Conservation (phyloP, 2,888 invertebrate genomes). For the Lamellibrachia satsuma region DNA sequence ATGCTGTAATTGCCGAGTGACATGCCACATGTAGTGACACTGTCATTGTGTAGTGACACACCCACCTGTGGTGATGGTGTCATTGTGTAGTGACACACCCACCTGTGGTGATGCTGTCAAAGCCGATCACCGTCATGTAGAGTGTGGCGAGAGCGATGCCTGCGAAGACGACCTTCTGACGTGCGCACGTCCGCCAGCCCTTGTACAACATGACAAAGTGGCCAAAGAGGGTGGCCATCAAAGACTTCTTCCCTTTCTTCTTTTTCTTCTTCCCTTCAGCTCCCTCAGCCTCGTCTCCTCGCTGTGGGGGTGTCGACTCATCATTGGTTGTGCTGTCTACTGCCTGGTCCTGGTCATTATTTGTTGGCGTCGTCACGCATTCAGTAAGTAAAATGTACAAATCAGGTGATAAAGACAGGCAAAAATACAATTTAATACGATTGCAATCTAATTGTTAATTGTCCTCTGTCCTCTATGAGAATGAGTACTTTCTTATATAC, state of each 20-base stretch:
- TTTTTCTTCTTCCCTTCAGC: not conserved
- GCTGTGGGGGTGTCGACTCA: not conserved
- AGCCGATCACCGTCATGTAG: slow-evolving; percentile 69
- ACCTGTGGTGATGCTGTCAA: slow-evolving; percentile 67
- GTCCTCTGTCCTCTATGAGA: too few species aligned
- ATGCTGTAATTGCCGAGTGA: not conserved
- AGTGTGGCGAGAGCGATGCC: slow-evolving; percentile 66
- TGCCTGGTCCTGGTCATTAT: not conserved
- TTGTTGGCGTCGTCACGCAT: not conserved
- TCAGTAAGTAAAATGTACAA: not conserved
- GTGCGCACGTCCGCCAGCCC: slow-evolving; percentile 64
- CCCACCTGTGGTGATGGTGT: too few species aligned
- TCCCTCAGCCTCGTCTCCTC: not conserved
- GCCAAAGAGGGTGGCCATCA: slow-evolving; percentile 30
- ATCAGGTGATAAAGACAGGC: not conserved
- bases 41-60: too few species aligned
- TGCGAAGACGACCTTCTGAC: slow-evolving; percentile 62
- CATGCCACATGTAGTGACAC: not conserved
- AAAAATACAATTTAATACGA: not conserved
- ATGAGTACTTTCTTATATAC: too few species aligned
- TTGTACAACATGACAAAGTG: slow-evolving; percentile 39
- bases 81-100: too few species aligned
- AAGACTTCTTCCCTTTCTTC: slow-evolving; percentile 20
- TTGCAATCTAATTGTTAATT: too few species aligned
- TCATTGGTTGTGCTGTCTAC: not conserved